Conservation (phyloP, 2,113 vertebrate species). For the Himantopus leucocephalus region DNA sequence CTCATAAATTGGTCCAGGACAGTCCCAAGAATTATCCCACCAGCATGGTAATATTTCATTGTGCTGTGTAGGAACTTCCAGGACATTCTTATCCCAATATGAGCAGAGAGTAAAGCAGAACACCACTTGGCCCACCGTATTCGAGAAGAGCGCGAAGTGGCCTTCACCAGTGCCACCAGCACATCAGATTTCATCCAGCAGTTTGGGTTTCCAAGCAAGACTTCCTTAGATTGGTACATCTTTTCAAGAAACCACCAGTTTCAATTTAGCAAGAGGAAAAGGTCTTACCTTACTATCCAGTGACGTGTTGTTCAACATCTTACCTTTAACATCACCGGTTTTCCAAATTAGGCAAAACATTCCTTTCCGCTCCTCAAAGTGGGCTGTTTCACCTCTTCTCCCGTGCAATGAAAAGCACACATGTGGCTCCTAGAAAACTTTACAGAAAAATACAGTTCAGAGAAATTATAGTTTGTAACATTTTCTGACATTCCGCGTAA, state of each 20-base stretch:
- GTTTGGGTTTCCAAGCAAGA: neutral
- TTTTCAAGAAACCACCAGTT: neutral
- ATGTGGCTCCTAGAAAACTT: neutral
- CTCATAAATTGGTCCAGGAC: neutral
- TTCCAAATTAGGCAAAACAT: neutral
- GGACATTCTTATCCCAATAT: neutral
- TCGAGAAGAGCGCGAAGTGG: neutral
- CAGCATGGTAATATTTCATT: neutral
- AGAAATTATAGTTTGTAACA: neutral
- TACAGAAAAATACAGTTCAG: neutral
- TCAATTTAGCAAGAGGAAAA: neutral
- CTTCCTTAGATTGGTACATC: neutral
- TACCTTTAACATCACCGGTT: neutral
- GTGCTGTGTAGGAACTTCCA: neutral
- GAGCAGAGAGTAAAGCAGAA: neutral
- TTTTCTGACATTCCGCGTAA: neutral
- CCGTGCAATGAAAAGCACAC: fast-evolving
- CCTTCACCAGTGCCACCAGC: neutral
- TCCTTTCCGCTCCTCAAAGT: neutral
- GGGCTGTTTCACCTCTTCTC: neutral
- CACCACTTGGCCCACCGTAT: fast-evolving
- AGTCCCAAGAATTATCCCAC: neutral
- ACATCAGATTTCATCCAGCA: neutral
- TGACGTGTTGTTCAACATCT: neutral
- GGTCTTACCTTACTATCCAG: fast-evolving